Conservation (phyloP, 2,797 vertebrate species). For the Hippocampus kuda region DNA sequence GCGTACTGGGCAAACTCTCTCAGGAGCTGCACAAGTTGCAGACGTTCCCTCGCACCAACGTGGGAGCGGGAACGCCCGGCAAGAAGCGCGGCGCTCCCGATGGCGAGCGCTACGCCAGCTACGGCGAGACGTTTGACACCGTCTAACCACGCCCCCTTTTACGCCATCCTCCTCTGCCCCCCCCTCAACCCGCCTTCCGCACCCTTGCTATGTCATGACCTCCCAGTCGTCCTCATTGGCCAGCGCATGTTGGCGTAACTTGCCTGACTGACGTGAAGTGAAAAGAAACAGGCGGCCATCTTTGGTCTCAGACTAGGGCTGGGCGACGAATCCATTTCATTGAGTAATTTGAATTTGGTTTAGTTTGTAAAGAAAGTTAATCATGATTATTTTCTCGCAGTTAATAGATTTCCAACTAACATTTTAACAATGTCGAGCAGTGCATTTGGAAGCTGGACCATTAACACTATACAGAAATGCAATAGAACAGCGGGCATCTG, state of each 20-base stretch:
- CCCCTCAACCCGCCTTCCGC: not conserved
- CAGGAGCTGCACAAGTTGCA: slow-evolving; percentile 88
- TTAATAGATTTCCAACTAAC: not conserved
- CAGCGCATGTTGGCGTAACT: slow-evolving; percentile 70
- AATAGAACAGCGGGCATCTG: not conserved
- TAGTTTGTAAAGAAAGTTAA: not conserved
- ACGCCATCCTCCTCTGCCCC: not conserved
- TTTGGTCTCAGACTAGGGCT: not conserved
- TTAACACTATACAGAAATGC: not conserved
- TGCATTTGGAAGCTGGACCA: not conserved
- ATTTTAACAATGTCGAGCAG: not conserved
- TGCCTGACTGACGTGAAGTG: slow-evolving; percentile 56
- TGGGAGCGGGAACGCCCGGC: slow-evolving; percentile 80
- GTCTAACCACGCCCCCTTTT: slow-evolving; percentile 50
- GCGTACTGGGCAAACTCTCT: slow-evolving; percentile 80
- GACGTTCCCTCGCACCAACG: slow-evolving; percentile 82
- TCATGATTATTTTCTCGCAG: not conserved
- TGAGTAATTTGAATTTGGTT: not conserved
- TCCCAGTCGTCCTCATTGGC: slow-evolving; percentile 26
- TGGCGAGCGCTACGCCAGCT: slow-evolving; percentile 69
- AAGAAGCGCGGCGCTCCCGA: slow-evolving; percentile 78
- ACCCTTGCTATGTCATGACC: slow-evolving; percentile 9
- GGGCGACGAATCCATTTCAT: not conserved
- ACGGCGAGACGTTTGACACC: slow-evolving; percentile 67
- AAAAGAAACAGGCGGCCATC: not conserved